phyloP scores from a whole-genome alignment of 64 coral and sea anemone genomes.

The Exaiptasia diaphana region DNA sequence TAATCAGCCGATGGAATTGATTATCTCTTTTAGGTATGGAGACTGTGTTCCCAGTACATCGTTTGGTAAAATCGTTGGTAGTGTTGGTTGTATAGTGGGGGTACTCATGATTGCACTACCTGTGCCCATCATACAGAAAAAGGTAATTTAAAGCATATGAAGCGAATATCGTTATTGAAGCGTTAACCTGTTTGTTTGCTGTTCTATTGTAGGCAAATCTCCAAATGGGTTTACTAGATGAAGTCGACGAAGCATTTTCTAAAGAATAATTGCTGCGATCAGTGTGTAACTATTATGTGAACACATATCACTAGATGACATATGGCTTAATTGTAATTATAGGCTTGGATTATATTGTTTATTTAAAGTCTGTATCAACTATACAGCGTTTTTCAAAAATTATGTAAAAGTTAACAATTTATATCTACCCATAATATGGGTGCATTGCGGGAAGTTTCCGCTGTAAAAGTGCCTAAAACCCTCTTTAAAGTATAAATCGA shows the following conservation, averaged over 20 bases:
- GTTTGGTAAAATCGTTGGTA: slow-evolving; percentile 70
- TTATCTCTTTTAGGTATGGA: slow-evolving; percentile 60
- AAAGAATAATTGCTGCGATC: background rate
- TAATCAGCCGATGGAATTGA: too few relatives aligned
- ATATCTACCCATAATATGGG: too few relatives aligned
- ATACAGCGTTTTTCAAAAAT: too few relatives aligned
- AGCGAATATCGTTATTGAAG: background rate
- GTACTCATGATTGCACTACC: slow-evolving; percentile 91
- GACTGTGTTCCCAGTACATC: slow-evolving; percentile 67
- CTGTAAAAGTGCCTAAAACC: too few relatives aligned
- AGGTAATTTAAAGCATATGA: slow-evolving; percentile 26
- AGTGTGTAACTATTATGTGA: too few relatives aligned
- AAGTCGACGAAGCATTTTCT: slow-evolving; percentile 62
- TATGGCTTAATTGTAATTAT: too few relatives aligned
- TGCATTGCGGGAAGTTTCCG: too few relatives aligned
- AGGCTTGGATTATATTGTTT: too few relatives aligned
- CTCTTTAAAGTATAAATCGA: too few relatives aligned
- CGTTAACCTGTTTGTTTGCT: background rate
- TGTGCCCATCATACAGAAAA: slow-evolving; percentile 91
- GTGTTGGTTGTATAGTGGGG: slow-evolving; percentile 82
- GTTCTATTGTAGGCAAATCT: slow-evolving; percentile 60
- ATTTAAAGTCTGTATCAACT: too few relatives aligned
- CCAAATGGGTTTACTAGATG: slow-evolving; percentile 69
- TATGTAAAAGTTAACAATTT: too few relatives aligned
- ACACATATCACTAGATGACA: too few relatives aligned